Evolutionary conservation across 2,113 vertebrate genomes (phyloP).

Genomic region (Bubo scandiacus): DNA sequence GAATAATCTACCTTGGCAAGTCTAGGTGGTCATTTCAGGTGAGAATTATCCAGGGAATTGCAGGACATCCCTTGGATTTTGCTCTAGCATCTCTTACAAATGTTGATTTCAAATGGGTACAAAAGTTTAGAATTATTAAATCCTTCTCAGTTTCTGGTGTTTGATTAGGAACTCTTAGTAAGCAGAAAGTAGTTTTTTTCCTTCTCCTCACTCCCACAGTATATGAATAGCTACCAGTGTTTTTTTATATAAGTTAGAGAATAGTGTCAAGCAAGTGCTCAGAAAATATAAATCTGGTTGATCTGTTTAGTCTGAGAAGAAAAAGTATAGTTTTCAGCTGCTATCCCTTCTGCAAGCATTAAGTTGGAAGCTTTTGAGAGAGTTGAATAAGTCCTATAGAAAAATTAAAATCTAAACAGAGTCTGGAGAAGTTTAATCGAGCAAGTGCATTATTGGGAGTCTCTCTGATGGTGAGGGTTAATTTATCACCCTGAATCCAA

Average conservation of each 20-base stretch:
- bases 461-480: slow-evolving; percentile 62
- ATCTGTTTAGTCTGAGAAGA: slow-evolving; percentile 20
- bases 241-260: not conserved
- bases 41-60: not conserved
- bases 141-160: not conserved
- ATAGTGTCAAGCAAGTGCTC: not conserved
- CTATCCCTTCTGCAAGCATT: not conserved
- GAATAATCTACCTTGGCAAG: not conserved
- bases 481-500: slow-evolving; percentile 76
- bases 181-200: not conserved
- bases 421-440: slow-evolving; percentile 60
- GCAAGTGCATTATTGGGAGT: slow-evolving; percentile 52
- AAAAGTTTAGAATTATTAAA: not conserved
- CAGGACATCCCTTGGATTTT: not conserved
- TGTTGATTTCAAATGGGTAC: not conserved
- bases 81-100: not conserved
- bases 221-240: not conserved
- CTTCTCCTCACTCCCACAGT: not conserved
- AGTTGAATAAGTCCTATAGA: slow-evolving; percentile 46
- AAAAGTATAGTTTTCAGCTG: not conserved
- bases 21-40: not conserved
- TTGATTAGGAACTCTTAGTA: not conserved
- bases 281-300: not conserved
- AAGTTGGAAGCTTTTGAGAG: not conserved
- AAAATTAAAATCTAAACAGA: slow-evolving; percentile 64